Evolutionary conservation across 1,140 invertebrate genomes (phyloP), one percentile per base, ranked within the genome.

Genomic region (Drosophila mojavensis): DNA sequence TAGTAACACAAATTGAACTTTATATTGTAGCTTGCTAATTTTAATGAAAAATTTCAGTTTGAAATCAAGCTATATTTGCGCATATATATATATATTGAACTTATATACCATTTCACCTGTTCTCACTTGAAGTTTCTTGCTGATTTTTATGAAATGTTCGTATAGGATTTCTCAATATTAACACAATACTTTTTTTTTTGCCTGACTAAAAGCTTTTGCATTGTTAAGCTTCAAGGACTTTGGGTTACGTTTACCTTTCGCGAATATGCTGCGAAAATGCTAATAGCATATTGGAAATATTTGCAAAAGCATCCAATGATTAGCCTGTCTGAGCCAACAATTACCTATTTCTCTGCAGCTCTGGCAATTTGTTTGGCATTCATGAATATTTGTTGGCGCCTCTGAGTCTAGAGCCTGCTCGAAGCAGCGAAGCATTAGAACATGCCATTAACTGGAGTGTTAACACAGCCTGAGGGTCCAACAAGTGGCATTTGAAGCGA

Each of bases 401-500:
- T 20, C 17, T 10, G 15, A 43, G n/a, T 30, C 30, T 30, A 54
- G 41, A 66, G 45, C 4, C 30, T 30, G 30, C 11, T 17, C 36
- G 36, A 11, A 39, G 4, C 6, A 54, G 48, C 55, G 54, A 63
- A 4, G 10, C 20, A 53, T 20, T 63, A 59, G 48, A 55, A 50
- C 6, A 71, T 15, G n/a, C 17, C 45, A 61, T 70, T 79, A 69
- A 70, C 53, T 48, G 55, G 30, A 62, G 48, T 81, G 69, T 71
- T 78, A 67, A 55, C 43, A 41, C 58, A 54, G 11, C 60, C 5
- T 55, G 62, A 30, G 45, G 17, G 9, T 26, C 48, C 67, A 58
- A 81, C 75, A 82, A 79, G 75, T 88, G 82, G 75, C 72, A 77
- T 51, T 81, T 20, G 39, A 68, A 47, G 55, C 0, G 47, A 24